Evolutionary conservation across 2,113 vertebrate species (phyloP), one percentile per base, ranked within the genome.

Genomic region (Zosterops pallidus): DNA sequence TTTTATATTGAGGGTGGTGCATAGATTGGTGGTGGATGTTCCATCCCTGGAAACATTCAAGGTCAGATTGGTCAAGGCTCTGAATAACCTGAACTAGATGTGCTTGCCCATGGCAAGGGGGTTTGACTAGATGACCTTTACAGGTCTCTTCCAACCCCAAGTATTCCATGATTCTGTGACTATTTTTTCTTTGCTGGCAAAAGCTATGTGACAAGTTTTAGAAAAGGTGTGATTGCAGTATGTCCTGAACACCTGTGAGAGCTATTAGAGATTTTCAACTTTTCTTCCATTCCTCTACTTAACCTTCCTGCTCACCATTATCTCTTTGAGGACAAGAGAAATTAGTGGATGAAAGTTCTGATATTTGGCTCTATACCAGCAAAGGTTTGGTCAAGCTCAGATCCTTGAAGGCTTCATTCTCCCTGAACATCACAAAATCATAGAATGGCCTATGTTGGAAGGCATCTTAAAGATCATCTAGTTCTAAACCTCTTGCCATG

Each of bases 1-100:
- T 21, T 57, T 85, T 31, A 19, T 2, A 0, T 0, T 74, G 60
- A 25, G 10, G 2, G 5, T 60, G 14, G 7, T 83, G 6, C 18
- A n/a, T 29, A 56, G 19, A 35, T 5, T n/a, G 9, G 10, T 44
- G 8, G 35, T 21, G 4, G 21, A n/a, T 39, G 15, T 1, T 12
- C 15, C 20, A 50, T 16, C 13, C 14, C 33, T 76, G 53, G 49
- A n/a, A 47, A 41, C 5, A 19, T 49, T 68, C 15, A 3, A 56
- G 37, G 6, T 10, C 14, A 56, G 29, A 29, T 20, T 69, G 29
- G 11, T 44, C 37, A 29, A 53, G 41, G n/a, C 5, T 90, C 22
- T 83, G 35, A 55, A 33, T 6, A 71, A 55, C 7, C 5, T 68
- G 47, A 1, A 29, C 9, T 14, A 7, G 14, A 11, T 41, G 37